Evolutionary conservation across 2,113 vertebrate genomes (phyloP).

Genomic region (Leptodactylus fuscus): DNA sequence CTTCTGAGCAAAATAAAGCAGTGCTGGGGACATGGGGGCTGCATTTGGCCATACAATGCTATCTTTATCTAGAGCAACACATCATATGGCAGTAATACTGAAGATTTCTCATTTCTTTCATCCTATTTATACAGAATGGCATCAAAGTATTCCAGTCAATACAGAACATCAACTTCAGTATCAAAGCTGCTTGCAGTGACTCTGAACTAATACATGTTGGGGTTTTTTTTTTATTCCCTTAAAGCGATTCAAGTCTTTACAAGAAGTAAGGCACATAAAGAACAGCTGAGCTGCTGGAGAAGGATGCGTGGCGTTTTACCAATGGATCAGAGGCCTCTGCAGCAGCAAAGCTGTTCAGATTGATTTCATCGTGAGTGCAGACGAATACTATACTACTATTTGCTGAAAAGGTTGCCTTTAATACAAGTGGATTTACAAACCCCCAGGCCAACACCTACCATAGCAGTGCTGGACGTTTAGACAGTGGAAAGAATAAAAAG

Average conservation of each 20-base stretch:
- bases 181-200: constrained; percentile 78
- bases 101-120: constrained; percentile 79
- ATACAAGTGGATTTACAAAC: constrained; percentile 33
- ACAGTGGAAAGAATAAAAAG: background rate
- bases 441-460: constrained; percentile 35
- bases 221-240: constrained; percentile 69
- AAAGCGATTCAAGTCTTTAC: constrained; percentile 84
- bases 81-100: constrained; percentile 98
- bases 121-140: constrained; percentile 88
- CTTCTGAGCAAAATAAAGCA: constrained; percentile 63
- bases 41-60: constrained; percentile 88
- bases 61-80: constrained; percentile 83
- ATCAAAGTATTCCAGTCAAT: constrained; percentile 76
- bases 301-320: constrained; percentile 56
- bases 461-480: background rate
- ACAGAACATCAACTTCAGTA: constrained; percentile 77
- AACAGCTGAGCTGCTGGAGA: constrained; percentile 48
- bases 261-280: constrained; percentile 95
- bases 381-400: constrained; percentile 28
- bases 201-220: constrained; percentile 70
- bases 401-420: constrained; percentile 41
- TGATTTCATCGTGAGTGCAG: constrained; percentile 35
- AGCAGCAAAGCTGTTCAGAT: constrained; percentile 34
- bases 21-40: constrained; percentile 73
- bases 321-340: background rate